A percentile compares a stretch with the other conserved stretches of the same genome.
phyloP scores from a whole-genome alignment of 2,113 vertebrate species.

The Thamnophis sirtalis region DNA sequence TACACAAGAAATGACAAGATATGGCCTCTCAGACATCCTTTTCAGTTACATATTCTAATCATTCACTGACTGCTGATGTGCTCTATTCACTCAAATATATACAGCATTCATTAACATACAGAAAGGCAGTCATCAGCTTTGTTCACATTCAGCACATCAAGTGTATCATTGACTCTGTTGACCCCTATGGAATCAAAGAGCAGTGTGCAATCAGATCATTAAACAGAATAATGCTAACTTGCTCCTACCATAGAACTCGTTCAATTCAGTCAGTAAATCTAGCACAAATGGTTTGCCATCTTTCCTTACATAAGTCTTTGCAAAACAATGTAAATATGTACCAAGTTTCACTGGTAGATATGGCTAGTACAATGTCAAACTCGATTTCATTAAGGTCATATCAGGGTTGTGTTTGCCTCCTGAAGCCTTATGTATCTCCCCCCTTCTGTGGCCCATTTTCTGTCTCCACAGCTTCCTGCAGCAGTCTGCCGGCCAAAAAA shows the following conservation, averaged over 20 bases:
- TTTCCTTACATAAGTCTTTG: neutral
- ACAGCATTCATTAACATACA: neutral
- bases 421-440: no score
- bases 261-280: neutral
- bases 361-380: neutral
- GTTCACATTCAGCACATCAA: neutral
- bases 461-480: no score
- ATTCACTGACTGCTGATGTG: neutral
- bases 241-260: neutral
- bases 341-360: neutral
- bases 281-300: neutral
- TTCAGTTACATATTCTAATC: neutral
- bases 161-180: neutral
- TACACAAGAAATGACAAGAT: neutral
- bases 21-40: neutral
- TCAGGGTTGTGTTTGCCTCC: no score
- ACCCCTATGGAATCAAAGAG: neutral
- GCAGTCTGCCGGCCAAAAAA: no score
- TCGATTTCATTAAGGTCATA: no score
- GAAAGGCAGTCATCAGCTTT: neutral
- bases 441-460: no score
- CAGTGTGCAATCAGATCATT: neutral
- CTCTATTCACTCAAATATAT: neutral
- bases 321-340: neutral
- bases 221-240: neutral